Percentiles rank a stretch among this genome's conserved stretches.
phyloP scores from a whole-genome alignment of 2,797 vertebrate genomes.

The Dermochelys coriacea region DNA sequence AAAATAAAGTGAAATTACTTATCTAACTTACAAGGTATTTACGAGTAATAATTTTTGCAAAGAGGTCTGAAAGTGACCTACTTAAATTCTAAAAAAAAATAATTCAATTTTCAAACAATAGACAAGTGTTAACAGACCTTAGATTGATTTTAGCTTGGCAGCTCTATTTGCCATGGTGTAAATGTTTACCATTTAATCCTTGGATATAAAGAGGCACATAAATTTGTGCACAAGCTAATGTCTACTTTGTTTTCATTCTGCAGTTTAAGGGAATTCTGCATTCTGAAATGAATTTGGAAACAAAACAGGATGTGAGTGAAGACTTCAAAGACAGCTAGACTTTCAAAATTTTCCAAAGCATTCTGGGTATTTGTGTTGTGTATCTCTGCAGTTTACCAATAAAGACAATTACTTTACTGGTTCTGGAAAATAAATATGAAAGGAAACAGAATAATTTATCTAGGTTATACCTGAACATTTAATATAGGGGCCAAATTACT shows the following conservation, averaged over 20 bases:
- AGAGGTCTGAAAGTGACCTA: not conserved
- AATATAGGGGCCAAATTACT: not conserved
- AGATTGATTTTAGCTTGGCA: not conserved
- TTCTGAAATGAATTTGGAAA: too few relatives aligned
- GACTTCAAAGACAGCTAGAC: slow-evolving; percentile 1
- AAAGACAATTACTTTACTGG: not conserved
- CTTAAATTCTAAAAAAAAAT: fast-evolving
- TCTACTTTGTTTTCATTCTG: too few relatives aligned
- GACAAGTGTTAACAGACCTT: not conserved
- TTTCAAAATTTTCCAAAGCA: not conserved
- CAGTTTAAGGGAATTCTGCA: too few relatives aligned
- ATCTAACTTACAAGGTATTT: not conserved
- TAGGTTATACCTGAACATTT: not conserved
- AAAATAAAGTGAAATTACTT: not conserved
- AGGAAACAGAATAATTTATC: not conserved
- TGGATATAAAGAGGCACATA: not conserved
- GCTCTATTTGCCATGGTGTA: not conserved
- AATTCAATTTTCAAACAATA: slow-evolving; percentile 5
- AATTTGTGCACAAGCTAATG: not conserved
- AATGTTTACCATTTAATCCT: not conserved
- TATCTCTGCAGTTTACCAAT: not conserved
- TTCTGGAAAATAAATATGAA: not conserved
- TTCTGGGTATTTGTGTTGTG: not conserved
- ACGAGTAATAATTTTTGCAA: not conserved
- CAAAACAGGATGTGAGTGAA: slow-evolving; percentile 27